phyloP scores from a whole-genome alignment of 2,888 invertebrate species.

The Tetrapedia diversipes region DNA sequence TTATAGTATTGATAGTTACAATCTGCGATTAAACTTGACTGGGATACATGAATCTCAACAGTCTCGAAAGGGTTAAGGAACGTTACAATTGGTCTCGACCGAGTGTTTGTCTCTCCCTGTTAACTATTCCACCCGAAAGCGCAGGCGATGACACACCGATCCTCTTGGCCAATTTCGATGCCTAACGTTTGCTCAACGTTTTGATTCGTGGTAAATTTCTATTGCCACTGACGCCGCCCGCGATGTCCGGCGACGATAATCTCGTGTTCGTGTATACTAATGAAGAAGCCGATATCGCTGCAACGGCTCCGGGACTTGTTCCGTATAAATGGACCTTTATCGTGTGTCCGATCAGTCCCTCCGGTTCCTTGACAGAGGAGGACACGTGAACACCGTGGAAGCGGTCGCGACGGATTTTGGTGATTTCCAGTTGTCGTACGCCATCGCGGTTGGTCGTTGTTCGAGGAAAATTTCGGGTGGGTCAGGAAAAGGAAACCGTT shows the following conservation, averaged over 20 bases:
- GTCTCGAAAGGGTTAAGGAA: background rate
- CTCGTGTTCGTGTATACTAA: no score
- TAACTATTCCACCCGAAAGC: constrained; percentile 20
- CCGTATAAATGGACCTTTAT: no score
- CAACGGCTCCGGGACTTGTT: no score
- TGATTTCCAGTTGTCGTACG: background rate
- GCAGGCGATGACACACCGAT: constrained; percentile 27
- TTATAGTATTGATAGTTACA: no score
- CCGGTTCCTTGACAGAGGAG: background rate
- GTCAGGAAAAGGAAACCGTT: background rate
- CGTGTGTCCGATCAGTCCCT: background rate
- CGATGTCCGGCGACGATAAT: no score
- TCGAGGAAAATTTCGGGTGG: background rate
- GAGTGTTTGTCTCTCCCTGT: constrained; percentile 6
- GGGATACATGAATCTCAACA: no score
- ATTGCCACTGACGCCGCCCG: no score
- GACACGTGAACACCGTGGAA: no score
- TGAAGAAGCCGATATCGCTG: no score
- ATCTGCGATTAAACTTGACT: no score
- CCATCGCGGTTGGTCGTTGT: background rate
- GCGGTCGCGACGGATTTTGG: background rate
- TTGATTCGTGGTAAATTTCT: no score
- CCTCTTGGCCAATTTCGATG: constrained; percentile 29
- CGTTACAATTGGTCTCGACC: constrained; percentile 20
- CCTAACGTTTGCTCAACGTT: constrained; percentile 27